These are phyloP conservation scores for Dasyprocta punctata DNA, from an alignment of 2,113 vertebrate genomes.

Conservation along the genomic window DNA sequence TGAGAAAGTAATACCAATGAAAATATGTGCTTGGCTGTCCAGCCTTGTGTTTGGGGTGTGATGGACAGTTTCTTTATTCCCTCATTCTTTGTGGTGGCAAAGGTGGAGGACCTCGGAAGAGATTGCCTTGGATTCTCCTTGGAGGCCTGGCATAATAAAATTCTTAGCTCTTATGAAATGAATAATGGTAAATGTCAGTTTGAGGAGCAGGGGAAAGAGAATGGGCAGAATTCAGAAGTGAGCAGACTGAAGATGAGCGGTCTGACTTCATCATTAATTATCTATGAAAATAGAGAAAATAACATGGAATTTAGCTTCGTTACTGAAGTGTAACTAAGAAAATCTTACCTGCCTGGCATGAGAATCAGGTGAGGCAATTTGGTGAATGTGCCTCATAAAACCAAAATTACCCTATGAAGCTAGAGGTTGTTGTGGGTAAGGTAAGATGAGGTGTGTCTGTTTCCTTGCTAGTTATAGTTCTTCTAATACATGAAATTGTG, in stretches of 20 bases:
- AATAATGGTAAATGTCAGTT: neutral
- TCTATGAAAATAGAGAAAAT: neutral
- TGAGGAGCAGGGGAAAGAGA: neutral
- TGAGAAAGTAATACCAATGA: neutral
- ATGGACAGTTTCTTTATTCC: neutral
- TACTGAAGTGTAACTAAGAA: neutral
- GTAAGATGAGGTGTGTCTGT: neutral
- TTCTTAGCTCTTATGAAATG: neutral
- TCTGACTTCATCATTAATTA: neutral
- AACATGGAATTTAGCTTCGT: neutral
- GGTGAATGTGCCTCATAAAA: neutral
- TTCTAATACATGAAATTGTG: slow-evolving; percentile 48
- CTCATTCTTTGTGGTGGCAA: neutral
- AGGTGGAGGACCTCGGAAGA: neutral
- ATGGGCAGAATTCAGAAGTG: neutral
- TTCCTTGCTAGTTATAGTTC: neutral
- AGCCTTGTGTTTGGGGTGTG: neutral
- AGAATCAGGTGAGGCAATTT: neutral
- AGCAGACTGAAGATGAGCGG: neutral
- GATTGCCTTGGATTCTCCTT: neutral
- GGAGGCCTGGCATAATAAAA: neutral
- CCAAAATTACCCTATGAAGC: neutral
- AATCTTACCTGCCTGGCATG: neutral
- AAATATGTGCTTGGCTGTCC: neutral
- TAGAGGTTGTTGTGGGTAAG: neutral